Base-by-base conservation (phyloP, 2,888 invertebrate genomes). In the Rhabditoides inermis region DNA sequence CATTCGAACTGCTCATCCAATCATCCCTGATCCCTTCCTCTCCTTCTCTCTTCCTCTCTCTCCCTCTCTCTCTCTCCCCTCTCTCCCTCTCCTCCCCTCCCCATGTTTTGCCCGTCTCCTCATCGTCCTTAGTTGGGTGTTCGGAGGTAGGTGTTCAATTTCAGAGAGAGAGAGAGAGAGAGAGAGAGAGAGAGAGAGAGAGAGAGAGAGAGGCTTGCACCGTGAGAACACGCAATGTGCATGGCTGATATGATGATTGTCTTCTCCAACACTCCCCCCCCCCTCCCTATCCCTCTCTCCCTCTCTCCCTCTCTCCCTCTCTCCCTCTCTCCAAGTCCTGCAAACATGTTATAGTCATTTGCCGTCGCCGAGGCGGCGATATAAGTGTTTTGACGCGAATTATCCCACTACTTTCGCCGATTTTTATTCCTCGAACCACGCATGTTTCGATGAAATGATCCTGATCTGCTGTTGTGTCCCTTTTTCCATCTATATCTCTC, bases 101-200 rank as follows among this genome's bases (percentile, higher is more conserved):
- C 32, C 15, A 7, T 32, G 28, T 30, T 15, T 32, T 32, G 7
- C 10, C 7, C 15, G 32, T 7, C 32, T 10, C 32, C 7, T 32
- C 32, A 7, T 32, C 15, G 15, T 7, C 32, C 32, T 7, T 32
- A 32, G 10, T 32, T 10, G 15, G 15, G 10, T 7, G 7, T 10
- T 15, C 15, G 15, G 15, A 7, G 15, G 15, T 10, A 32, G 10
- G 32, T 45, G 30, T 10, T 25, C 23, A 22, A 18, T 42, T 25
- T 42, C 44, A 12, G 22, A 25, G 10, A 25, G 20, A 42, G 44
- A 26, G n/a, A n/a, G 26, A 25, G 22, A 23, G 44, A 42, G 23
- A 25, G 44, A 12, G 44, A 42, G 44, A 20, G 44, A 42, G 23
- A 25, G 26, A 20, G 44, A 42, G 44, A 42, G 20, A 25, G 44